Percentiles rank a stretch among this genome's conserved stretches.
These are phyloP conservation scores for Pyrocephalus nanus DNA, from an alignment of 2,797 vertebrate species.

Conservation along the genomic window DNA sequence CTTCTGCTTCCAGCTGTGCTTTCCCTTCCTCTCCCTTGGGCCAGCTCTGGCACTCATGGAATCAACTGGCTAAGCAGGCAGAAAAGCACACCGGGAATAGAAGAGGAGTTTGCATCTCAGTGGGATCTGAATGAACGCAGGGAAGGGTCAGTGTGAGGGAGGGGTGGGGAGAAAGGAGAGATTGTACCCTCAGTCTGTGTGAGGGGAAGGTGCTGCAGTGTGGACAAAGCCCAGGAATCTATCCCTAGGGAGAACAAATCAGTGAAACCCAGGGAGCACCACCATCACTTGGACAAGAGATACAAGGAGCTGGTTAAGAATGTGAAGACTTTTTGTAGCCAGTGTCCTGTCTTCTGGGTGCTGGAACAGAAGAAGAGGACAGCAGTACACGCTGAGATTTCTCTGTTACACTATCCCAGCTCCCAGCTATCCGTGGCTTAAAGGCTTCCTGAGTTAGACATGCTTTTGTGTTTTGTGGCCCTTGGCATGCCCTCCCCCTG, in stretches of 20 bases:
- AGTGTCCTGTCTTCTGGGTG: neutral
- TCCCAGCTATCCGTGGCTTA: neutral
- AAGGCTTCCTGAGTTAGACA: neutral
- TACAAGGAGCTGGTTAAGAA: neutral
- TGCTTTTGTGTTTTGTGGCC: neutral
- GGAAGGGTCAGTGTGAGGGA: neutral
- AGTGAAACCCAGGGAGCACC: neutral
- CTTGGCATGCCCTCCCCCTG: neutral
- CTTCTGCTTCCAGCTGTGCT: constrained; percentile 5
- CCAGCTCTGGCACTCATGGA: neutral
- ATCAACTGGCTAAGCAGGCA: neutral
- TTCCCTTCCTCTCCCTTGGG: neutral
- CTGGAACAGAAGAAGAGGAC: neutral
- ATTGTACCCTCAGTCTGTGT: neutral
- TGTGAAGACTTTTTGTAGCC: neutral
- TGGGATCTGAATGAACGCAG: neutral
- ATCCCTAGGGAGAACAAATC: neutral
- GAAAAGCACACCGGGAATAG: neutral
- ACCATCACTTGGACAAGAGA: neutral
- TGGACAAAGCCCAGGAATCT: neutral
- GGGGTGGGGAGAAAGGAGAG: neutral
- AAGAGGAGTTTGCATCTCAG: neutral
- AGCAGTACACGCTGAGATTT: neutral
- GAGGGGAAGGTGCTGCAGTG: neutral
- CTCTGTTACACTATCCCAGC: neutral